These are phyloP conservation scores for Tachysurus fulvidraco DNA, from an alignment of 2,113 vertebrate species.

Conservation along the genomic window DNA sequence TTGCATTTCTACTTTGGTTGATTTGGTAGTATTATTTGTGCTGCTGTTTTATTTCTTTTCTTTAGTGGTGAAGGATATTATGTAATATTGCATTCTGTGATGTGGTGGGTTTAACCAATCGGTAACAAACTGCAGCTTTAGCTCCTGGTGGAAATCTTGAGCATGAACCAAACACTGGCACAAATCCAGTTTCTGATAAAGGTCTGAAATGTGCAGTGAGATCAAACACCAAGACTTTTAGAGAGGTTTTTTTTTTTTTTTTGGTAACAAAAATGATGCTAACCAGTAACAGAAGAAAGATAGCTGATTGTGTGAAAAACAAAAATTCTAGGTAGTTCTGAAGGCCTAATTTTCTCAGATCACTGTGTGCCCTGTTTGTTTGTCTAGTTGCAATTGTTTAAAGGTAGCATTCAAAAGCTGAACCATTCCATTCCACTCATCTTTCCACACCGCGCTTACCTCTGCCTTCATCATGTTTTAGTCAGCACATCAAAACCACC, in stretches of 20 bases:
- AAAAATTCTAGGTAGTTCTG: background rate
- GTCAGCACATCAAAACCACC: slow-evolving; percentile 62
- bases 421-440: slow-evolving; percentile 19
- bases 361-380: background rate
- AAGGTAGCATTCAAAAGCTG: background rate
- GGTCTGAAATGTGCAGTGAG: background rate
- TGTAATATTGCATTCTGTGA: background rate
- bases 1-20: background rate
- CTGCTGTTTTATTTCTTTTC: too few relatives aligned
- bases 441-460: background rate
- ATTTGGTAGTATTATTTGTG: background rate
- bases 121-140: background rate
- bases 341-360: background rate
- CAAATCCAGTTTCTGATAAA: background rate
- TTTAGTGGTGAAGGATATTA: background rate
- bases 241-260: background rate
- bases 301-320: background rate
- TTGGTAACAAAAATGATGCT: background rate
- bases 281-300: background rate
- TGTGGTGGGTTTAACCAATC: slow-evolving; percentile 1
- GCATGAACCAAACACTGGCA: background rate
- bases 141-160: background rate
- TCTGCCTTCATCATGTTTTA: slow-evolving; percentile 12
- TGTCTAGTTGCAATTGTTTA: background rate
- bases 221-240: background rate